Evolutionary conservation across 2,113 vertebrate genomes (phyloP).

Genomic region (Mustela lutreola): DNA sequence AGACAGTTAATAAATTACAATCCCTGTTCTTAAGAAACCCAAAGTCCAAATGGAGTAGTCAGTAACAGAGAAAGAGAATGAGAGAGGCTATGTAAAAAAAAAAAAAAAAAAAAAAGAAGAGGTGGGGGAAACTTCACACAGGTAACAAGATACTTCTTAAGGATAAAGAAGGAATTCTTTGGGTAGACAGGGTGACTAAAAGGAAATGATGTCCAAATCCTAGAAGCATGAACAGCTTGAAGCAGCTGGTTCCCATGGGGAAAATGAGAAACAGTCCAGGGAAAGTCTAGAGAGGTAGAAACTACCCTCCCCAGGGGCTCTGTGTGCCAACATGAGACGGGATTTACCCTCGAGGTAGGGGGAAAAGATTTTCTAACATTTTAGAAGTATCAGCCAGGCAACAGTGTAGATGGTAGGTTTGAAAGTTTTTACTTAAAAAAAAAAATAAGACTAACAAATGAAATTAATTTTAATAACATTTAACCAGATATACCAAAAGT

Average conservation of each 20-base stretch:
- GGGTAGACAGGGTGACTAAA: not conserved
- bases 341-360: not conserved
- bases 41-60: not conserved
- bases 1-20: not conserved
- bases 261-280: not conserved
- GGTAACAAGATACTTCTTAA: not conserved
- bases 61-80: not conserved
- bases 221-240: not conserved
- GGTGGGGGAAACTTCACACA: fast-evolving
- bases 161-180: not conserved
- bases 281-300: not conserved
- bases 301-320: not conserved
- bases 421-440: not conserved
- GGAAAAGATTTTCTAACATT: not conserved
- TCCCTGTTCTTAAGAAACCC: not conserved
- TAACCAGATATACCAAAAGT: not conserved
- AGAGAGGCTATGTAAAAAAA: not conserved
- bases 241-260: not conserved
- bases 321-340: not conserved
- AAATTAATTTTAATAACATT: not conserved
- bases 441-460: not conserved
- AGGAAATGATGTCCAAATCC: not conserved
- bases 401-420: not conserved
- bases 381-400: not conserved
- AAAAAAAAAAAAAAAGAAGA: not conserved